Percentiles rank a stretch among this genome's conserved stretches.
These are phyloP conservation scores for Tenebrio molitor DNA, from an alignment of 1,140 invertebrate genomes.

Conservation along the genomic window DNA sequence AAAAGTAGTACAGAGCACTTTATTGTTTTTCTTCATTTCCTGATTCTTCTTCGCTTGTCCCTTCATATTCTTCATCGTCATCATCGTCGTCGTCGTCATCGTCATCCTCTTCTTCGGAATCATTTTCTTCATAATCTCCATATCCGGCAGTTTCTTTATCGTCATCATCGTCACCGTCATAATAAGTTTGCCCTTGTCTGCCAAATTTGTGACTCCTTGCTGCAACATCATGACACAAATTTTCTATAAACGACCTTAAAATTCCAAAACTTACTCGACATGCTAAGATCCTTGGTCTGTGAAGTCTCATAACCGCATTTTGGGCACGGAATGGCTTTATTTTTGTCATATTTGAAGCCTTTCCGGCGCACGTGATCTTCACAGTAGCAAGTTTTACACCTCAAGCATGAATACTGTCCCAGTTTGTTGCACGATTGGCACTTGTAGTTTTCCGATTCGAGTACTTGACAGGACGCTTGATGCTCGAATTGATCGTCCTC, in stretches of 20 bases:
- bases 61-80: conserved; percentile 66
- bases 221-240: conserved; percentile 66
- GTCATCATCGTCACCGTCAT: conserved; percentile 72
- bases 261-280: conserved; percentile 84
- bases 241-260: conserved; percentile 8
- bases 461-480: conserved; percentile 95
- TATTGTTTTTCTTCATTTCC: conserved; percentile 21
- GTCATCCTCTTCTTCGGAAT: conserved; percentile 70
- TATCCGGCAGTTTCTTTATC: conserved; percentile 69
- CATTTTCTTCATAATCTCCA: conserved; percentile 72
- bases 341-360: conserved; percentile 93
- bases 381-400: conserved; percentile 96
- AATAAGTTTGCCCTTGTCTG: conserved; percentile 77
- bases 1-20: neutral
- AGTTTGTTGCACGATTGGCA: conserved; percentile 96
- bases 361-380: conserved; percentile 95
- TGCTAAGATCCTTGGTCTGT: conserved; percentile 93
- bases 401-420: conserved; percentile 94
- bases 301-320: conserved; percentile 94
- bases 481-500: conserved; percentile 99
- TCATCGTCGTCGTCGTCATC: conserved; percentile 69
- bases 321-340: conserved; percentile 91
- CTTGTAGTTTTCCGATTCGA: conserved; percentile 94
- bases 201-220: conserved; percentile 87
- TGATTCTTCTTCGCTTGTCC: conserved; percentile 40